Conservation (phyloP, 2,888 invertebrate genomes). For the Catocala fraxini region DNA sequence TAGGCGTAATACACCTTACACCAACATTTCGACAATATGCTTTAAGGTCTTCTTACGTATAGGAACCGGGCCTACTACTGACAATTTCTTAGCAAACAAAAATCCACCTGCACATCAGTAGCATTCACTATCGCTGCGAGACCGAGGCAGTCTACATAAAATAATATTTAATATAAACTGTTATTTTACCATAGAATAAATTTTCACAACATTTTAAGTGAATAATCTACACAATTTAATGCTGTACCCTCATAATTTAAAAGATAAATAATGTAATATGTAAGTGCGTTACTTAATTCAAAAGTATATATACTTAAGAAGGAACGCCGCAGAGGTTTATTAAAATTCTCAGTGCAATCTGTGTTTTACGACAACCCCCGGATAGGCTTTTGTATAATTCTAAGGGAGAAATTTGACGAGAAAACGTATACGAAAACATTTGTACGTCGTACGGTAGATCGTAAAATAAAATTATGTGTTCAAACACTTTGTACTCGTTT, state of each 20-base stretch:
- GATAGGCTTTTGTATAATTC: slow-evolving; percentile 62
- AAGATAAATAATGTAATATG: slow-evolving; percentile 22
- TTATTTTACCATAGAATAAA: no score
- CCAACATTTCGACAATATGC: no score
- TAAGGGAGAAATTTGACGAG: slow-evolving; percentile 56
- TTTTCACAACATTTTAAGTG: no score
- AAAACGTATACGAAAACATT: slow-evolving; percentile 62
- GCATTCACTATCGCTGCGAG: no score
- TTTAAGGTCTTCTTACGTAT: no score
- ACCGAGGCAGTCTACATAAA: no score
- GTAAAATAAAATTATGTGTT: slow-evolving; percentile 55
- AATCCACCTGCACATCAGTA: no score
- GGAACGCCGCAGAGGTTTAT: slow-evolving; percentile 54
- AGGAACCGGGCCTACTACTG: no score
- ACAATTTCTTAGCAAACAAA: no score
- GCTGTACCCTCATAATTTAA: slow-evolving; percentile 6
- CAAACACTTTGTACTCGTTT: slow-evolving; percentile 19
- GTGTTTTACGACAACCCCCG: slow-evolving; percentile 60
- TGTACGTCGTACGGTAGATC: slow-evolving; percentile 48
- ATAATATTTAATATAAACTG: no score
- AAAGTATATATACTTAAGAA: slow-evolving; percentile 34
- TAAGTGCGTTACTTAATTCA: slow-evolving; percentile 29
- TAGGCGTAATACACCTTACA: no score
- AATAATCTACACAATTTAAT: background rate
- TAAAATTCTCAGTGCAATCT: slow-evolving; percentile 68